These are phyloP conservation scores for Pogona vitticeps DNA, from an alignment of 2,113 vertebrate species.

Conservation along the genomic window DNA sequence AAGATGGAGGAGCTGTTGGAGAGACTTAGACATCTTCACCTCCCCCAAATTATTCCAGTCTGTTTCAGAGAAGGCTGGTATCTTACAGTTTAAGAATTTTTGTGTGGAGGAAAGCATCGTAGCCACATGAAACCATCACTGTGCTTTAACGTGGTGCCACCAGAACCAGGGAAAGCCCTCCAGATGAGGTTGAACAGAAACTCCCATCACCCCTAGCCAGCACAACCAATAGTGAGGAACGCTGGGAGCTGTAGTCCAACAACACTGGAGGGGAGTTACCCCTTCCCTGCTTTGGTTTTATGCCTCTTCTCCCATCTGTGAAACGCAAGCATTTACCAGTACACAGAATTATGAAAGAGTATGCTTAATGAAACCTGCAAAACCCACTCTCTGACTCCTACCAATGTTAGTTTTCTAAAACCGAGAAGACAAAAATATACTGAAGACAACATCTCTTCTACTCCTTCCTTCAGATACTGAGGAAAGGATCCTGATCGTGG, in stretches of 20 bases:
- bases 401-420: background rate
- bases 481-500: background rate
- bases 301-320: background rate
- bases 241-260: too few relatives aligned
- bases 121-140: too few relatives aligned
- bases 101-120: background rate
- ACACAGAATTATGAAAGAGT: too few relatives aligned
- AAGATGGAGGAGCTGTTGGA: background rate
- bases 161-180: too few relatives aligned
- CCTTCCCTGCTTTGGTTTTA: background rate
- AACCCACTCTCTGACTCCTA: background rate
- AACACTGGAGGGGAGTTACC: too few relatives aligned
- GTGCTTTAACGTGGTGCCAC: too few relatives aligned
- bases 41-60: background rate
- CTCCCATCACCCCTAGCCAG: too few relatives aligned
- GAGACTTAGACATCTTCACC: background rate
- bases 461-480: too few relatives aligned
- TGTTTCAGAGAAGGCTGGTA: background rate
- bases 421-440: too few relatives aligned
- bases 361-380: background rate
- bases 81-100: background rate
- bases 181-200: too few relatives aligned
- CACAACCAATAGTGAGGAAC: too few relatives aligned
- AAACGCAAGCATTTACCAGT: background rate
- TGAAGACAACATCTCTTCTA: too few relatives aligned